A percentile compares a stretch with the other conserved stretches of the same genome.
These are phyloP conservation scores for Lepidocolaptes lacrymiger DNA, from an alignment of 2,797 vertebrate species.

Conservation along the genomic window DNA sequence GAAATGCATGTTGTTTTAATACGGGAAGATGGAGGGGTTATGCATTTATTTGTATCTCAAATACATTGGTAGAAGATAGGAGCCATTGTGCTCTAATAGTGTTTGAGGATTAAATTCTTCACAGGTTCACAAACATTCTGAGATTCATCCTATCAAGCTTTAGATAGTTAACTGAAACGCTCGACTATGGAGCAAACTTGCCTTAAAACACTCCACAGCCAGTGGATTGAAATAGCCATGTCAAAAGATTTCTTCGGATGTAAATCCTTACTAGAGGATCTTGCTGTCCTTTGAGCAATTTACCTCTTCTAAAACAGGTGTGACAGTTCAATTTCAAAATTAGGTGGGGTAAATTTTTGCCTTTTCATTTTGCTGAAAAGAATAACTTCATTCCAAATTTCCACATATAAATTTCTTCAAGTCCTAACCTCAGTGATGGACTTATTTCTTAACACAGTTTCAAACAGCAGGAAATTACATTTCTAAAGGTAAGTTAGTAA, in stretches of 20 bases:
- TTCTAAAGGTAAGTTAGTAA: slow-evolving; percentile 2
- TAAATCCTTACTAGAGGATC: background rate
- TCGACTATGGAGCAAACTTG: background rate
- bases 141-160: background rate
- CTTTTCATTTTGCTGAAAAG: background rate
- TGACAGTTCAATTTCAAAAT: background rate
- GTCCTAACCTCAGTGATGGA: background rate
- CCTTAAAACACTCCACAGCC: background rate
- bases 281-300: background rate
- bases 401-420: background rate
- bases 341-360: background rate
- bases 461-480: background rate
- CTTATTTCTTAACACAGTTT: background rate
- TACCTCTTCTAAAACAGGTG: background rate
- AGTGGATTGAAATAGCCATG: background rate
- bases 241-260: background rate
- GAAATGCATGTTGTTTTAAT: background rate
- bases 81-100: background rate
- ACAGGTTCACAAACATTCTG: background rate
- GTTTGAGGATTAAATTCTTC: background rate
- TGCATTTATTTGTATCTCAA: background rate
- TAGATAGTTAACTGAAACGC: background rate
- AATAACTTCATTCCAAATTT: background rate
- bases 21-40: background rate
- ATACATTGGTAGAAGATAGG: background rate